A percentile compares a stretch with the other conserved stretches of the same genome.
Evolutionary conservation across 2,113 vertebrate genomes (phyloP).

Genomic region (Bubo blakistoni): DNA sequence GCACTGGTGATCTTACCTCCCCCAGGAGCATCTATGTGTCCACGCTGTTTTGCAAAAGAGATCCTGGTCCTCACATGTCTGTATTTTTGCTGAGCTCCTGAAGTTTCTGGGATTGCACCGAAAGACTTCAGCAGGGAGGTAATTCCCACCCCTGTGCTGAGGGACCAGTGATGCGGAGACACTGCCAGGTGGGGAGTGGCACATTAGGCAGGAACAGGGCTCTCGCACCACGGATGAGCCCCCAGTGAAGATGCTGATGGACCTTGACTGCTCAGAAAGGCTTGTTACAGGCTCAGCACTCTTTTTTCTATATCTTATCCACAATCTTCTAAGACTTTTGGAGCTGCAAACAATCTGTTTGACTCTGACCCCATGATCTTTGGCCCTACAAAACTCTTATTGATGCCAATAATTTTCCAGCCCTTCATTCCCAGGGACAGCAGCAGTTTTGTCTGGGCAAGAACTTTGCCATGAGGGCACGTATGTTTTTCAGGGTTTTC

Average conservation of each 20-base stretch:
- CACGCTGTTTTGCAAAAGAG: background rate
- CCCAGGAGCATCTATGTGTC: background rate
- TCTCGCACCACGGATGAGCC: background rate
- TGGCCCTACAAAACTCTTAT: background rate
- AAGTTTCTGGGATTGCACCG: background rate
- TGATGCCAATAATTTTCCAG: slow-evolving; percentile 5
- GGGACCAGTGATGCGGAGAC: background rate
- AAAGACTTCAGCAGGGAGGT: background rate
- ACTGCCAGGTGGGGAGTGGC: background rate
- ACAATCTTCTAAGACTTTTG: background rate
- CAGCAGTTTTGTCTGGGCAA: background rate
- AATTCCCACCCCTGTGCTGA: background rate
- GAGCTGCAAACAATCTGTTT: background rate
- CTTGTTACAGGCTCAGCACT: background rate
- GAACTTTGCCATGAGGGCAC: background rate
- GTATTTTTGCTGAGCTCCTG: background rate
- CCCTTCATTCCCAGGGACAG: background rate
- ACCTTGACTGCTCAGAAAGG: background rate
- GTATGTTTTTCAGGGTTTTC: slow-evolving; percentile 19
- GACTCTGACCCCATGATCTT: background rate
- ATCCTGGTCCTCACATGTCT: background rate
- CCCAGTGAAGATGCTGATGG: background rate
- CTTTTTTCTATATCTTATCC: background rate
- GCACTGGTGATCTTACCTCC: background rate
- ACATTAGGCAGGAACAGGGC: accelerated